Conservation (phyloP, 2,113 vertebrate species). For the Mixornis gularis region DNA sequence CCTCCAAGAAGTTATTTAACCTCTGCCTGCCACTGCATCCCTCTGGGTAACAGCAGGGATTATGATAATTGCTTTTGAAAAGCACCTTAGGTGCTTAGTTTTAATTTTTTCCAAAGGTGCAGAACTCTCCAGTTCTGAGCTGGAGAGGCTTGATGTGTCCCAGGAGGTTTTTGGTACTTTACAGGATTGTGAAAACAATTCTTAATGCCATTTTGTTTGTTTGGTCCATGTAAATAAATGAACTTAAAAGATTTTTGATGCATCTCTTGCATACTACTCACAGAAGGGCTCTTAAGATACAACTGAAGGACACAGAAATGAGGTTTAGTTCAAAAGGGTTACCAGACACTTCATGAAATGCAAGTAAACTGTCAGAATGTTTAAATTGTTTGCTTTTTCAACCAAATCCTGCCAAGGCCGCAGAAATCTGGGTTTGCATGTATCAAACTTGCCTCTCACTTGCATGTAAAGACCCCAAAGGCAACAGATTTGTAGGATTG, state of each 20-base stretch:
- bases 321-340: neutral
- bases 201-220: neutral
- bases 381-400: neutral
- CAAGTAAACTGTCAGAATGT: neutral
- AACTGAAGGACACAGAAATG: neutral
- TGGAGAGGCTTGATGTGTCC: neutral
- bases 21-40: neutral
- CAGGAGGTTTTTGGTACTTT: neutral
- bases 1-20: slow-evolving; percentile 20
- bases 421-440: neutral
- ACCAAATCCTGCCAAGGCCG: neutral
- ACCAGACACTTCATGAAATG: neutral
- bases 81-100: neutral
- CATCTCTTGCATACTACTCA: neutral
- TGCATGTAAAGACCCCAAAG: neutral
- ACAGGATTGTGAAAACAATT: neutral
- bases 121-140: neutral
- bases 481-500: neutral
- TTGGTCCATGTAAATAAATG: neutral
- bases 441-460: neutral
- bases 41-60: neutral
- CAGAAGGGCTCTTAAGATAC: neutral
- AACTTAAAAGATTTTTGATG: neutral
- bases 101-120: neutral
- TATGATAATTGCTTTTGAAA: slow-evolving; percentile 31